A percentile compares a stretch with the other conserved stretches of the same genome.
Evolutionary conservation across 2,797 vertebrate genomes (phyloP).

Genomic region (Girardinus metallicus): DNA sequence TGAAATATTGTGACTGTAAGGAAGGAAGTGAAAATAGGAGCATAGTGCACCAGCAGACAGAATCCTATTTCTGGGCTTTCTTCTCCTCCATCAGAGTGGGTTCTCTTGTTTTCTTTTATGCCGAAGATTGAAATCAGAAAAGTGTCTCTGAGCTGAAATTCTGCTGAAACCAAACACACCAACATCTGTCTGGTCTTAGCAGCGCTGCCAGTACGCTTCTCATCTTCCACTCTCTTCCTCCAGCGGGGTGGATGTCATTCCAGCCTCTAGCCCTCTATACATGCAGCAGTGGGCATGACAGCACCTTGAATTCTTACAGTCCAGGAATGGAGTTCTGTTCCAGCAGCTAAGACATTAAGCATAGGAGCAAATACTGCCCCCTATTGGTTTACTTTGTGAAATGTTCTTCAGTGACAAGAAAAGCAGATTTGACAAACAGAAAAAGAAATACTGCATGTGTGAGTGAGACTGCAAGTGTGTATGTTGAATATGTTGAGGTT

Average conservation of each 20-base stretch:
- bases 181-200: neutral
- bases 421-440: neutral
- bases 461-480: neutral
- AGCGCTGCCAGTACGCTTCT: conserved; percentile 1
- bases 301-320: conserved; percentile 23
- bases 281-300: conserved; percentile 14
- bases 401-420: conserved; percentile 23
- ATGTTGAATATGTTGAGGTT: neutral
- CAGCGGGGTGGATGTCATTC: conserved; percentile 1
- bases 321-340: neutral
- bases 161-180: neutral
- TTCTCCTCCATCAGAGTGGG: neutral
- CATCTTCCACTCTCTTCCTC: neutral
- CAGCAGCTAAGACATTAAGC: conserved; percentile 26
- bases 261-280: neutral
- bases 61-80: neutral
- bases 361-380: conserved; percentile 76
- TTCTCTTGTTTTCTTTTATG: conserved; percentile 1
- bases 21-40: conserved; percentile 19
- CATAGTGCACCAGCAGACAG: conserved; percentile 3
- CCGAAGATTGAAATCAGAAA: conserved; percentile 3
- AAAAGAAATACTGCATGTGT: neutral
- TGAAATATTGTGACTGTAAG: conserved; percentile 54
- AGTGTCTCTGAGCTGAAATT: neutral
- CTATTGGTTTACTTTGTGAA: conserved; percentile 63